phyloP scores from a whole-genome alignment of 2,113 vertebrate species.

The Progne subis region DNA sequence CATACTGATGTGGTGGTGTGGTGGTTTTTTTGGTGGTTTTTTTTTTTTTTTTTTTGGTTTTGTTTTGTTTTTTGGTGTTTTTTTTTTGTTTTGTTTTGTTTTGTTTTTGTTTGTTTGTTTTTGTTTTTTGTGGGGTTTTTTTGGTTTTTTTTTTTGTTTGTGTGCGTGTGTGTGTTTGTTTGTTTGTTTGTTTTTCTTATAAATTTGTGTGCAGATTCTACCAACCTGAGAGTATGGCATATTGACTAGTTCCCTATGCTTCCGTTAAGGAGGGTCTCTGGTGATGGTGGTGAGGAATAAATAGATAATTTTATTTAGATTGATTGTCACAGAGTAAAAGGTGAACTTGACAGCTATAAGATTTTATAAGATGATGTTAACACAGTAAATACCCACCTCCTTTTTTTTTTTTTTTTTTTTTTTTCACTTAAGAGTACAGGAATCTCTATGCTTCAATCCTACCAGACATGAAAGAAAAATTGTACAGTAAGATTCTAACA shows the following conservation, averaged over 20 bases:
- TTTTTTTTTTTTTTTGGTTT: not conserved
- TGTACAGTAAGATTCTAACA: not conserved
- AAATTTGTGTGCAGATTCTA: not conserved
- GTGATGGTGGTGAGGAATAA: not conserved
- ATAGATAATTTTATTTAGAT: not conserved
- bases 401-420: not conserved
- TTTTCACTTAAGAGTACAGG: not conserved
- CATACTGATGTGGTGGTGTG: not conserved
- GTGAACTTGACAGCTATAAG: not conserved
- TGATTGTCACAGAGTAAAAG: not conserved
- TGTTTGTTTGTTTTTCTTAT: not conserved
- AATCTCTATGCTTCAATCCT: not conserved
- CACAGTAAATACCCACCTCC: not conserved
- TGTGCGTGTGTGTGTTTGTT: no score
- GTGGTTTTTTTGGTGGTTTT: no score
- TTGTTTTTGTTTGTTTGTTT: no score
- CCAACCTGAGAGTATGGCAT: not conserved
- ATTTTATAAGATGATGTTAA: not conserved
- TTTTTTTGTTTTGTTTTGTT: not conserved
- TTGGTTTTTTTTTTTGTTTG: not conserved
- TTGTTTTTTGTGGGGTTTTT: no score
- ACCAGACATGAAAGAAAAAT: not conserved
- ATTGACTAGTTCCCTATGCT: not conserved
- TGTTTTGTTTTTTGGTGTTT: no score
- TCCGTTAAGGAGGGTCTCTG: not conserved